Conservation (phyloP, 2,113 vertebrate genomes). For the Argyrosomus japonicus region DNA sequence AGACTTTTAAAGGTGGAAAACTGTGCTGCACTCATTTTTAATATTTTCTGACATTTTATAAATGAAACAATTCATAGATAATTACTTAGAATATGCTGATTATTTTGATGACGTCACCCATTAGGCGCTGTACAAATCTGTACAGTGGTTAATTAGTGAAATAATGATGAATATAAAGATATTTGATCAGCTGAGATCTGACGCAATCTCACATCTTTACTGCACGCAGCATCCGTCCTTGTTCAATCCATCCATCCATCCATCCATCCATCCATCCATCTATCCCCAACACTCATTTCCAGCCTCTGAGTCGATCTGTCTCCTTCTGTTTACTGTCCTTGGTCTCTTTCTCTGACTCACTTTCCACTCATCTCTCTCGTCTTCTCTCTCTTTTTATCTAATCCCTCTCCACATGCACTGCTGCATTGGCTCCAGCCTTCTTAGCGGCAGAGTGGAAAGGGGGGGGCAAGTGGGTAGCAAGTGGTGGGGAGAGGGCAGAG, state of each 20-base stretch:
- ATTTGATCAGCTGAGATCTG: constrained; percentile 19
- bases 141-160: background rate
- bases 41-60: background rate
- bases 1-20: background rate
- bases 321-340: constrained; percentile 69
- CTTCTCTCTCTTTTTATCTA: constrained; percentile 63
- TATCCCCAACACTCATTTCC: constrained; percentile 54
- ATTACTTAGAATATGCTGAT: background rate
- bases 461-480: constrained; percentile 8
- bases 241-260: constrained; percentile 35
- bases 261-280: constrained; percentile 2
- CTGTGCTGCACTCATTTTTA: background rate
- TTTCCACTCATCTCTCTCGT: constrained; percentile 51
- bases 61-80: background rate
- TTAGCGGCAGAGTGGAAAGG: constrained; percentile 28
- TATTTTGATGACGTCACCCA: background rate
- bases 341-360: constrained; percentile 64
- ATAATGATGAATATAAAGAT: background rate
- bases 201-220: constrained; percentile 12
- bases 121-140: too few relatives aligned
- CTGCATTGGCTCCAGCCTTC: constrained; percentile 70
- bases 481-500: constrained; percentile 16
- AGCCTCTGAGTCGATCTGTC: constrained; percentile 61
- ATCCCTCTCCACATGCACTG: constrained; percentile 72
- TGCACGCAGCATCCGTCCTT: constrained; percentile 45